Conservation (phyloP, 2,888 invertebrate species). For the Caenorhabditis virilis region DNA sequence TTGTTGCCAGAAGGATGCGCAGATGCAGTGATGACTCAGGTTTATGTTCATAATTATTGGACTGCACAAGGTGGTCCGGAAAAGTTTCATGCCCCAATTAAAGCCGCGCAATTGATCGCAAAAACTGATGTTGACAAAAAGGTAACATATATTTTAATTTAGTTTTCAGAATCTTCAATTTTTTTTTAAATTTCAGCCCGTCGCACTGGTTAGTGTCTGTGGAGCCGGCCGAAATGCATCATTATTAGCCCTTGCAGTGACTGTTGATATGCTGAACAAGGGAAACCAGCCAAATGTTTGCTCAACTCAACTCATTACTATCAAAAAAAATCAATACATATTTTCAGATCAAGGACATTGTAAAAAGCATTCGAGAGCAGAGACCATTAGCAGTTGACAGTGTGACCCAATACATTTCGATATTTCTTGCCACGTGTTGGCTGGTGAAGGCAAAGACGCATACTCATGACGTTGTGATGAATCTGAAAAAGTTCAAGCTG, state of each 20-base stretch:
- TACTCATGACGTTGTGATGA: background rate
- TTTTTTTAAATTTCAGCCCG: conserved; percentile 2
- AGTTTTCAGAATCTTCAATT: background rate
- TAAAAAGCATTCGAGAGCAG: conserved; percentile 3
- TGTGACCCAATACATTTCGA: background rate
- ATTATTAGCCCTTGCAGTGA: background rate
- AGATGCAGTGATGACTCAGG: conserved; percentile 2
- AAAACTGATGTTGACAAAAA: conserved; percentile 3
- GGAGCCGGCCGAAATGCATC: conserved; percentile 4
- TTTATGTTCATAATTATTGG: conserved; percentile 6
- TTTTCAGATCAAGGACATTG: conserved; percentile 4
- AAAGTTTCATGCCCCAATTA: conserved; percentile 7
- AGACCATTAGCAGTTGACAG: conserved; percentile 6
- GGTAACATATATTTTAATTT: background rate
- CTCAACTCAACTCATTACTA: too few relatives aligned
- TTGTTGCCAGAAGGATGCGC: conserved; percentile 10
- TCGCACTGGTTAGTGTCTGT: background rate
- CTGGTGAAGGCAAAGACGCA: conserved; percentile 1
- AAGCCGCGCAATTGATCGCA: background rate
- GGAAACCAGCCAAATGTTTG: background rate
- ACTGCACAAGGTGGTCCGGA: conserved; percentile 2
- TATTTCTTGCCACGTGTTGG: conserved; percentile 3
- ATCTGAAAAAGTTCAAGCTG: conserved; percentile 3
- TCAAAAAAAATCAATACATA: too few relatives aligned
- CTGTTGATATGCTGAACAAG: background rate